These are phyloP conservation scores for Varanus komodoensis DNA, from an alignment of 2,113 vertebrate genomes.

Conservation along the genomic window DNA sequence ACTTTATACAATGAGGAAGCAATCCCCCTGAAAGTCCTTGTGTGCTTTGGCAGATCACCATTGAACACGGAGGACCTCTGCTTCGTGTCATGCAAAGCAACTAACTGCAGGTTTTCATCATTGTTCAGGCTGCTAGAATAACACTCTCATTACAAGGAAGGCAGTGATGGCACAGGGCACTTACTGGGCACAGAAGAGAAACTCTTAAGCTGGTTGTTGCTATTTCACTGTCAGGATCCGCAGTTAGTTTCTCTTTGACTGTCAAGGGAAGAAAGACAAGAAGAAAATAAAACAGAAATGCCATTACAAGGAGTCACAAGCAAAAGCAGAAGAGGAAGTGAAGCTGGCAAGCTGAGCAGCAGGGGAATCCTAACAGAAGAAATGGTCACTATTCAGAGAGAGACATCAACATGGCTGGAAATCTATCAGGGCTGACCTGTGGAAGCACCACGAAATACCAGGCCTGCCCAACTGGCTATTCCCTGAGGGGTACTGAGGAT, in stretches of 20 bases:
- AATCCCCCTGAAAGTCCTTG: neutral
- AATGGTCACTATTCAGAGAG: neutral
- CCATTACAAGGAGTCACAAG: constrained; percentile 12
- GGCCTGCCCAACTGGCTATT: neutral
- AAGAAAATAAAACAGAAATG: constrained; percentile 42
- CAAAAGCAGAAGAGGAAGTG: neutral
- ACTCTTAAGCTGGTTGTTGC: constrained; percentile 98
- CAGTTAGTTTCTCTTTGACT: constrained; percentile 99
- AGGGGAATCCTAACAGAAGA: neutral
- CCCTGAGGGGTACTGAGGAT: neutral
- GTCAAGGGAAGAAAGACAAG: constrained; percentile 60
- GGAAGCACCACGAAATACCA: neutral
- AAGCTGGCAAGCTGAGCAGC: neutral
- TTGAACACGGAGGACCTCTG: neutral
- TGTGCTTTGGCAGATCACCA: rapidly evolving
- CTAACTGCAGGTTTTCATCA: neutral
- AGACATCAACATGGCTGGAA: neutral
- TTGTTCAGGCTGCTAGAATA: neutral
- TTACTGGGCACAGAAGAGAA: constrained; percentile 98
- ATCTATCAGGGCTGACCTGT: neutral
- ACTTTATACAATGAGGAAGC: neutral
- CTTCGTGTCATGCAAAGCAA: neutral
- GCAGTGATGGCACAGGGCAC: constrained; percentile 52
- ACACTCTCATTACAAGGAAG: neutral
- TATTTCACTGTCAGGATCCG: constrained; percentile 99